phyloP scores from a whole-genome alignment of 2,888 invertebrate genomes.

The Yponomeuta plumbellus region DNA sequence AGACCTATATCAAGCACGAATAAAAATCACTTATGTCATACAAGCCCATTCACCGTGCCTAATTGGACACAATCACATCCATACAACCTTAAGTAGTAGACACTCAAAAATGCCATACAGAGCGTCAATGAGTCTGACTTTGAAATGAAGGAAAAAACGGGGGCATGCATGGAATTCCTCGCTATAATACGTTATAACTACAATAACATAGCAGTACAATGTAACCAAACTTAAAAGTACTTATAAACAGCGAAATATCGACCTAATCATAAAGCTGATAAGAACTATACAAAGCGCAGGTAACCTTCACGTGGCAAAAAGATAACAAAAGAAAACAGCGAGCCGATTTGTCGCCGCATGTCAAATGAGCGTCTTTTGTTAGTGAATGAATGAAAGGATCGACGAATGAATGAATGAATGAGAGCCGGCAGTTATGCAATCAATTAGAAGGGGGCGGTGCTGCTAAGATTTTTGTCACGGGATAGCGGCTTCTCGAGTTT shows the following conservation, averaged over 20 bases:
- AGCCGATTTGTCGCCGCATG: conserved; percentile 67
- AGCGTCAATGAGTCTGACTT: conserved; percentile 55
- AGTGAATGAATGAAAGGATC: conserved; percentile 36
- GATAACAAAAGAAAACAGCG: conserved; percentile 26
- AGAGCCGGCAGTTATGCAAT: conserved; percentile 64
- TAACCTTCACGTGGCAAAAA: conserved; percentile 10
- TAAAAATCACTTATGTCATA: conserved; percentile 24
- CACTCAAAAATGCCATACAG: conserved; percentile 35
- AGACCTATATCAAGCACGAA: conserved; percentile 21
- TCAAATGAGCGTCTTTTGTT: conserved; percentile 51
- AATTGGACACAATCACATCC: conserved; percentile 47
- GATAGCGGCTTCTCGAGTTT: conserved; percentile 18
- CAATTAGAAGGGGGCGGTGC: conserved; percentile 63
- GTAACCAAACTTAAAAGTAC: conserved; percentile 28
- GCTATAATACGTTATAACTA: conserved; percentile 52
- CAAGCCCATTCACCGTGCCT: conserved; percentile 57
- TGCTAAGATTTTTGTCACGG: conserved; percentile 25
- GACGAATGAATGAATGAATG: conserved; percentile 39
- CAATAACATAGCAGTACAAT: conserved; percentile 38
- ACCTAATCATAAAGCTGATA: background rate
- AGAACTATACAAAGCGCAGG: background rate
- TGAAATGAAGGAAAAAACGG: conserved; percentile 35
- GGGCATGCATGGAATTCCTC: conserved; percentile 65
- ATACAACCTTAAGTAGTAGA: conserved; percentile 45
- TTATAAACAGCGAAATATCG: background rate